These are phyloP conservation scores for Deroplatys truncata DNA, from an alignment of 2,888 invertebrate genomes.

Conservation along the genomic window DNA sequence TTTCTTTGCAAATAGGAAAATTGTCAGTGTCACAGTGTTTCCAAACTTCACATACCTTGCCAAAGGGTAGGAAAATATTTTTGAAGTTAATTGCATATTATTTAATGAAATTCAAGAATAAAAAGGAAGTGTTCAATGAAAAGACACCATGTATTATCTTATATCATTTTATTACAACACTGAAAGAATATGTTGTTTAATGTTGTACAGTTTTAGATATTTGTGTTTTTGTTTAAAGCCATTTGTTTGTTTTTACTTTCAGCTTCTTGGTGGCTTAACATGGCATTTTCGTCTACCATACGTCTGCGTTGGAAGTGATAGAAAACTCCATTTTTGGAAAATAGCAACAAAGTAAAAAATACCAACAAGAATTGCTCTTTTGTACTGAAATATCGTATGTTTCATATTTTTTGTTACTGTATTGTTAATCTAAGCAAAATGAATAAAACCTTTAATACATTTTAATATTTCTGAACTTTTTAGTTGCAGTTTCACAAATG, in stretches of 20 bases:
- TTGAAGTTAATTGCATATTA: not conserved
- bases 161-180: not conserved
- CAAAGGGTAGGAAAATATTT: too few relatives aligned
- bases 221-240: not conserved
- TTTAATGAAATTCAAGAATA: not conserved
- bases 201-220: not conserved
- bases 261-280: constrained; percentile 54
- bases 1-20: too few relatives aligned
- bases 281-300: constrained; percentile 62
- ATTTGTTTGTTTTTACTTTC: constrained; percentile 13
- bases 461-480: too few relatives aligned
- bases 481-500: too few relatives aligned
- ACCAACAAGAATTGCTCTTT: not conserved
- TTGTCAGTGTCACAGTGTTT: too few relatives aligned
- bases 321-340: constrained; percentile 59
- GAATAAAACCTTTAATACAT: too few relatives aligned
- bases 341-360: constrained; percentile 43
- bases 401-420: not conserved
- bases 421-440: too few relatives aligned
- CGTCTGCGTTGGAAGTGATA: constrained; percentile 56
- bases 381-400: not conserved
- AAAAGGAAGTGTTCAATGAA: not conserved
- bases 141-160: too few relatives aligned
- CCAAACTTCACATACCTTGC: too few relatives aligned
- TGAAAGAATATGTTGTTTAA: not conserved